Evolutionary conservation across 1,140 invertebrate genomes (phyloP).

Genomic region (Triops longicaudatus): DNA sequence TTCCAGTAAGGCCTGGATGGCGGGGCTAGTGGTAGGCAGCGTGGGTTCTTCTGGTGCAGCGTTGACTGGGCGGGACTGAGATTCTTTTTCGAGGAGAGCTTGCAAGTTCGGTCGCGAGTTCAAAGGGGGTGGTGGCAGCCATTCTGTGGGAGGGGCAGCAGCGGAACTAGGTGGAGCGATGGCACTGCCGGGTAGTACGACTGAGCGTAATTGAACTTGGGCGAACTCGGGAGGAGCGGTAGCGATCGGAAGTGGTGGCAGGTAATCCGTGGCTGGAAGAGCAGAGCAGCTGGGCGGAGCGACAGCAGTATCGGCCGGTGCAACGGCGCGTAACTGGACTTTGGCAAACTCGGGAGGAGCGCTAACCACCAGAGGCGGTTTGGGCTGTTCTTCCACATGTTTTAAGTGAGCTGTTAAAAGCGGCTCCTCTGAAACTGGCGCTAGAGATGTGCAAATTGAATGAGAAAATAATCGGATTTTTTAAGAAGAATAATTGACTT

Average conservation of each 20-base stretch:
- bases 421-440: not conserved
- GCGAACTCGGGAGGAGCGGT: not conserved
- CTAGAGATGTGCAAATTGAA: not conserved
- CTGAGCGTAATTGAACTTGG: not conserved
- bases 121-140: conserved; percentile 20
- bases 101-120: conserved; percentile 25
- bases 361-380: not conserved
- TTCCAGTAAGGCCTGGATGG: conserved; percentile 19
- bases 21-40: not conserved
- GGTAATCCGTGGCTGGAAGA: not conserved
- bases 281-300: not conserved
- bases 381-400: not conserved
- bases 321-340: not conserved
- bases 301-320: not conserved
- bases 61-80: conserved; percentile 9
- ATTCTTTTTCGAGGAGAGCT: conserved; percentile 25
- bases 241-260: not conserved
- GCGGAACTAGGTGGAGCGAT: not conserved
- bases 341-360: not conserved
- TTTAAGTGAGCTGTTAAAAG: not conserved
- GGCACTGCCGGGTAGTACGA: not conserved
- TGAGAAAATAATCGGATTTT: not conserved
- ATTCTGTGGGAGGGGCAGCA: not conserved
- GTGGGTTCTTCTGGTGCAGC: conserved; percentile 32
- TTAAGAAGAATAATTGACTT: not conserved